These are phyloP conservation scores for Euspilapteryx auroguttella DNA, from an alignment of 2,888 invertebrate species.

Conservation along the genomic window DNA sequence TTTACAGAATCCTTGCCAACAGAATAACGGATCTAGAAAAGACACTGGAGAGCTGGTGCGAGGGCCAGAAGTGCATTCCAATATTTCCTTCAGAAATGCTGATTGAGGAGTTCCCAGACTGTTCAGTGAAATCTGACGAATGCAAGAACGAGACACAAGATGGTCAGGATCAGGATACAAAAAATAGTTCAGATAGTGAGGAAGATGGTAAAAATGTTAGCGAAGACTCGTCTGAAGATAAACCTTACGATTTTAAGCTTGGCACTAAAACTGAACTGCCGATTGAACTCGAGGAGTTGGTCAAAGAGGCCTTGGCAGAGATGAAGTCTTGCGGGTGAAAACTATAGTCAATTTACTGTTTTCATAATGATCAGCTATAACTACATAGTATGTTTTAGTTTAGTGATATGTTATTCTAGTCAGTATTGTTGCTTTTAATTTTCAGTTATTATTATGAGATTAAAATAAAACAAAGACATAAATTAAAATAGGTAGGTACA, in stretches of 20 bases:
- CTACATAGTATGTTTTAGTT: too few relatives aligned
- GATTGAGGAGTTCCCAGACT: constrained; percentile 52
- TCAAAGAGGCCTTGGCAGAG: constrained; percentile 68
- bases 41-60: constrained; percentile 66
- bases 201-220: constrained; percentile 13
- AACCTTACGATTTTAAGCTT: too few relatives aligned
- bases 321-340: constrained; percentile 62
- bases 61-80: constrained; percentile 47
- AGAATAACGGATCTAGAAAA: constrained; percentile 83
- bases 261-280: constrained; percentile 54
- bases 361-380: too few relatives aligned
- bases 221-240: constrained; percentile 12
- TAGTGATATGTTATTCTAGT: background rate
- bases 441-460: too few relatives aligned
- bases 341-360: too few relatives aligned
- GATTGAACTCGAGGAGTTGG: constrained; percentile 62
- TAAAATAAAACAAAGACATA: too few relatives aligned
- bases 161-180: constrained; percentile 19
- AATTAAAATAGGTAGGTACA: too few relatives aligned
- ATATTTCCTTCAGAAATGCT: constrained; percentile 68
- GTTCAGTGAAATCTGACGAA: constrained; percentile 26
- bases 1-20: constrained; percentile 73
- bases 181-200: constrained; percentile 16
- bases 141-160: constrained; percentile 33
- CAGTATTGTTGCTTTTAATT: background rate